These are phyloP conservation scores for Columbina picui DNA, from an alignment of 2,113 vertebrate species.

Conservation along the genomic window DNA sequence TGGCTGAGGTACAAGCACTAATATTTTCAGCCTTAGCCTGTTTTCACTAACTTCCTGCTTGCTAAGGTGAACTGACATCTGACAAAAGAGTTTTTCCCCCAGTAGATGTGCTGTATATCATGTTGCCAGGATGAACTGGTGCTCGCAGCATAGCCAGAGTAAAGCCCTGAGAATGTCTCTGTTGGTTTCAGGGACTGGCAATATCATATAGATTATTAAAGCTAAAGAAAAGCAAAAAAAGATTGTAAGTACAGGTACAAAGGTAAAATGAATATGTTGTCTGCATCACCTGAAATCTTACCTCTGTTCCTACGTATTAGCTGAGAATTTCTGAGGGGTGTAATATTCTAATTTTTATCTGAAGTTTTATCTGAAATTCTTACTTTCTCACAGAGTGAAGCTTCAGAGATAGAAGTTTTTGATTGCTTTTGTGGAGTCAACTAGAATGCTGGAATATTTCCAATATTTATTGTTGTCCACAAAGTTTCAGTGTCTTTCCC, in stretches of 20 bases:
- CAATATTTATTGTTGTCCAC: background rate
- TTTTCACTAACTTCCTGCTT: background rate
- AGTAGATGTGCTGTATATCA: background rate
- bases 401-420: background rate
- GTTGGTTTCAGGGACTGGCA: background rate
- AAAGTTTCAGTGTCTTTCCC: background rate
- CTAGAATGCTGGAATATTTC: background rate
- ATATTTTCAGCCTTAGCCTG: background rate
- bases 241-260: background rate
- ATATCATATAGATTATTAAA: background rate
- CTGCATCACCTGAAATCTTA: background rate
- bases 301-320: background rate
- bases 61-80: background rate
- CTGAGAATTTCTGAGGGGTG: background rate
- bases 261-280: background rate
- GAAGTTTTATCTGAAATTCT: background rate
- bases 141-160: rapidly evolving
- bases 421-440: background rate
- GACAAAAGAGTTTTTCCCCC: background rate
- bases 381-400: background rate
- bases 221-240: background rate
- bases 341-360: background rate
- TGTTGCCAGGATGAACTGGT: background rate
- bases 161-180: background rate
- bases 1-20: background rate